Evolutionary conservation across 2,888 invertebrate species (phyloP).

Genomic region (Perithous albicinctus): DNA sequence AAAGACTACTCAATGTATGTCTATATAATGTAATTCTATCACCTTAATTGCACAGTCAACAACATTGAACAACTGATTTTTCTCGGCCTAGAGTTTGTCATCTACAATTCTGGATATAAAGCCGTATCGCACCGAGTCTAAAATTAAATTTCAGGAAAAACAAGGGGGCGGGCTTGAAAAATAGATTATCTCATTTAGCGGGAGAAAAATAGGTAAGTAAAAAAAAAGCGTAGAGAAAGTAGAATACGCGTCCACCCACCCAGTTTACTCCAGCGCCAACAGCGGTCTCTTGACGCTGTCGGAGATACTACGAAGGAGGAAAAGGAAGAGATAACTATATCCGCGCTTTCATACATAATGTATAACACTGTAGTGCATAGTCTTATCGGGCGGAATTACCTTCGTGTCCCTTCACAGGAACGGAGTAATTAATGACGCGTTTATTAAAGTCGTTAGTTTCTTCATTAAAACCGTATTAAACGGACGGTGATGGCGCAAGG

Average conservation of each 20-base stretch:
- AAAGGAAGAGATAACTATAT: conserved; percentile 29
- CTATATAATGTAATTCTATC: too few relatives aligned
- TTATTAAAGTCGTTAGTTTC: conserved; percentile 76
- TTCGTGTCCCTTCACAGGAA: conserved; percentile 60
- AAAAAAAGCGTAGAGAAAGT: neutral
- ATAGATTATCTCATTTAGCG: neutral
- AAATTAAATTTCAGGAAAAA: neutral
- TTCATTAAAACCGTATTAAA: conserved; percentile 71
- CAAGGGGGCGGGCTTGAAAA: neutral
- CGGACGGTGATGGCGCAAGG: conserved; percentile 31
- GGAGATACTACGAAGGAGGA: neutral
- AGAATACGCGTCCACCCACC: conserved; percentile 6
- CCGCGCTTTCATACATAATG: conserved; percentile 69
- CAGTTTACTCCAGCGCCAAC: conserved; percentile 13
- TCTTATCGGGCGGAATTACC: conserved; percentile 68
- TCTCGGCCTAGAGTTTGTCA: too few relatives aligned
- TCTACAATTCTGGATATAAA: too few relatives aligned
- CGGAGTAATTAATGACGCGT: conserved; percentile 77
- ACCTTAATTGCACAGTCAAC: too few relatives aligned
- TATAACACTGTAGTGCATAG: conserved; percentile 54
- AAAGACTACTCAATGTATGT: too few relatives aligned
- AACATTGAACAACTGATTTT: too few relatives aligned
- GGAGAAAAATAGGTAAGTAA: neutral
- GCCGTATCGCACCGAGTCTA: neutral
- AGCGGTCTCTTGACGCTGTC: neutral